phyloP scores from a whole-genome alignment of 2,797 vertebrate genomes.

The Petrocephalus sullivani region DNA sequence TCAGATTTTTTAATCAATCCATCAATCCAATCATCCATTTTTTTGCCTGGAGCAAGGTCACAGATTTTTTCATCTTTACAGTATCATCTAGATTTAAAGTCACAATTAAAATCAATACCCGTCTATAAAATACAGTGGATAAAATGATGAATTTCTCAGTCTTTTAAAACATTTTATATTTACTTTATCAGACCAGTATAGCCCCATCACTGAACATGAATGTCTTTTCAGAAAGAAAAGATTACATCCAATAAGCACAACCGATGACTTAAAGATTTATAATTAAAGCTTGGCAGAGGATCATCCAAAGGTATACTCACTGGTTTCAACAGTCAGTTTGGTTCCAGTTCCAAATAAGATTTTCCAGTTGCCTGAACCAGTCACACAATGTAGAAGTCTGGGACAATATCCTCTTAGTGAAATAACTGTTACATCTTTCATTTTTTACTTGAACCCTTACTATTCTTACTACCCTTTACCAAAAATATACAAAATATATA shows the following conservation, averaged over 20 bases:
- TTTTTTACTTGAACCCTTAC: neutral
- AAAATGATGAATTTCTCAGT: neutral
- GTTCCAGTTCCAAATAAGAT: slow-evolving; percentile 41
- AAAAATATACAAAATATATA: neutral
- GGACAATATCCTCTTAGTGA: neutral
- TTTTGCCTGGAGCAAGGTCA: neutral
- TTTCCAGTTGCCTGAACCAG: slow-evolving; percentile 31
- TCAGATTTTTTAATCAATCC: neutral
- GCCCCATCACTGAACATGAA: neutral
- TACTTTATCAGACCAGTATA: neutral
- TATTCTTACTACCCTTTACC: neutral
- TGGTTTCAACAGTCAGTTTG: slow-evolving; percentile 32
- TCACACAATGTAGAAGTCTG: slow-evolving; percentile 36
- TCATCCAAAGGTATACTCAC: slow-evolving; percentile 40
- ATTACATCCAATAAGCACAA: neutral
- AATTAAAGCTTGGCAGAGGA: neutral
- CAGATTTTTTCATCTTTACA: neutral
- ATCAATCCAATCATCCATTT: neutral
- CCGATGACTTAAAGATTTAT: neutral
- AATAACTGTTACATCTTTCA: neutral
- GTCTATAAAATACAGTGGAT: neutral
- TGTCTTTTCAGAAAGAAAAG: neutral
- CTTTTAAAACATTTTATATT: neutral
- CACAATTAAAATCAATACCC: neutral
- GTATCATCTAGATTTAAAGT: neutral